Percentiles rank a stretch among this genome's conserved stretches.
Conservation (phyloP, 2,888 invertebrate species). For the Notodonta dromedarius region DNA sequence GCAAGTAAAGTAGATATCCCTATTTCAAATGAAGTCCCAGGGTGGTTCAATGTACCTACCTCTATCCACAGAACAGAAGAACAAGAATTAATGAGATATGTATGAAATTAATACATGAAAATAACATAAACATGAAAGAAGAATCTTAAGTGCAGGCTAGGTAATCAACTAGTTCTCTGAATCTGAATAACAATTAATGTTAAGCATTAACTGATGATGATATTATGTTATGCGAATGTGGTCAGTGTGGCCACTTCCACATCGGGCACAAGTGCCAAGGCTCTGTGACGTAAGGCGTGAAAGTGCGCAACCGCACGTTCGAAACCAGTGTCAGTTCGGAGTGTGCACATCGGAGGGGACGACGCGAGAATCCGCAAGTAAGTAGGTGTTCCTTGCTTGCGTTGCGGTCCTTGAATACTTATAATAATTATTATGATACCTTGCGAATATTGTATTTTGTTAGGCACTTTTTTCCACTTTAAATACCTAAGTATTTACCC, state of each 20-base stretch:
- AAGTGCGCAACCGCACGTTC: slow-evolving; percentile 55
- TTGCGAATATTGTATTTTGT: neutral
- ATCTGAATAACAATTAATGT: slow-evolving; percentile 5
- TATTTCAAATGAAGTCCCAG: too few species aligned
- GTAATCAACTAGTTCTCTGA: slow-evolving; percentile 7
- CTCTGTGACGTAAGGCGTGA: slow-evolving; percentile 74
- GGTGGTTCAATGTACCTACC: too few species aligned
- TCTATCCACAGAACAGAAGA: too few species aligned
- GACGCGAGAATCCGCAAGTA: slow-evolving; percentile 38
- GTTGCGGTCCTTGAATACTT: neutral
- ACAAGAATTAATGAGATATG: too few species aligned
- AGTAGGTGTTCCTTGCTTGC: slow-evolving; percentile 26
- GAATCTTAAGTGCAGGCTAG: too few species aligned
- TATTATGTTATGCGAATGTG: slow-evolving; percentile 3
- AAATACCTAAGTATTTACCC: too few species aligned
- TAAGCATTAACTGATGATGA: neutral
- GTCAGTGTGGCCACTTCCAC: slow-evolving; percentile 33
- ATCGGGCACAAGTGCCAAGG: slow-evolving; percentile 67
- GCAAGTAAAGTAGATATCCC: too few species aligned
- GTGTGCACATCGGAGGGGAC: slow-evolving; percentile 46
- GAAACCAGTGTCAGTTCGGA: slow-evolving; percentile 40
- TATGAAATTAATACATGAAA: too few species aligned
- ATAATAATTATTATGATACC: neutral
- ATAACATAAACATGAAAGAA: too few species aligned
- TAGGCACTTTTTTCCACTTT: neutral